Evolutionary conservation across 1,140 invertebrate species (phyloP).

Genomic region (Himalopsyche phryganea): DNA sequence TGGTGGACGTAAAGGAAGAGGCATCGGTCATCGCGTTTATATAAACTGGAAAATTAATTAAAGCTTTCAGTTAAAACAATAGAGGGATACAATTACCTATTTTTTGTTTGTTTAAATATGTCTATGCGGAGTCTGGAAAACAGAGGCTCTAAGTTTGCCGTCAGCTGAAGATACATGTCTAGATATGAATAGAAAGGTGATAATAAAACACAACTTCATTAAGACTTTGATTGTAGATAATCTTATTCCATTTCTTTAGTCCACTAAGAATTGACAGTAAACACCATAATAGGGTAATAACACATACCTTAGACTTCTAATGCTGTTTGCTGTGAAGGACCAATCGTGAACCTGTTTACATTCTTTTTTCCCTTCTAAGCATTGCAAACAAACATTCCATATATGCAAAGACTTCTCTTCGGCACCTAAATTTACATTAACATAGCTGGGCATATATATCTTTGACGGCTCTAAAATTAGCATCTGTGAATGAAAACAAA

Average conservation of each 20-base stretch:
- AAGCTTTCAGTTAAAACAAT: neutral
- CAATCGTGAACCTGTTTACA: conserved; percentile 89
- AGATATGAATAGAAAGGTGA: no score
- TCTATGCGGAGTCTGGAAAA: no score
- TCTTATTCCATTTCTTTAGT: no score
- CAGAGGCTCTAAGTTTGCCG: no score
- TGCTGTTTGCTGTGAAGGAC: conserved; percentile 87
- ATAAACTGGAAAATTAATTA: conserved; percentile 62
- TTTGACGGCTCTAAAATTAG: conserved; percentile 91
- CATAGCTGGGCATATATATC: conserved; percentile 90
- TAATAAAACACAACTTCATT: no score
- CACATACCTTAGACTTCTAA: conserved; percentile 76
- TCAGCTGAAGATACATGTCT: no score
- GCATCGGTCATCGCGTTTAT: conserved; percentile 93
- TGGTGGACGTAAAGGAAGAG: conserved; percentile 97
- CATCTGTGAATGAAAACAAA: conserved; percentile 54
- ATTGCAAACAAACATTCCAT: conserved; percentile 77
- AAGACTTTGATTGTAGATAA: no score
- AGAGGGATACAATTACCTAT: neutral
- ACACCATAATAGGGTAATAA: no score
- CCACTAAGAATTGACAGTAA: no score
- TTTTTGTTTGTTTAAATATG: no score
- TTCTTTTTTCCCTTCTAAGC: conserved; percentile 58
- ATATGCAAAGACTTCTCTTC: conserved; percentile 89
- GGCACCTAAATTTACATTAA: conserved; percentile 90